Conservation (phyloP, 2,888 invertebrate genomes). For the Geotrupes spiniger region DNA sequence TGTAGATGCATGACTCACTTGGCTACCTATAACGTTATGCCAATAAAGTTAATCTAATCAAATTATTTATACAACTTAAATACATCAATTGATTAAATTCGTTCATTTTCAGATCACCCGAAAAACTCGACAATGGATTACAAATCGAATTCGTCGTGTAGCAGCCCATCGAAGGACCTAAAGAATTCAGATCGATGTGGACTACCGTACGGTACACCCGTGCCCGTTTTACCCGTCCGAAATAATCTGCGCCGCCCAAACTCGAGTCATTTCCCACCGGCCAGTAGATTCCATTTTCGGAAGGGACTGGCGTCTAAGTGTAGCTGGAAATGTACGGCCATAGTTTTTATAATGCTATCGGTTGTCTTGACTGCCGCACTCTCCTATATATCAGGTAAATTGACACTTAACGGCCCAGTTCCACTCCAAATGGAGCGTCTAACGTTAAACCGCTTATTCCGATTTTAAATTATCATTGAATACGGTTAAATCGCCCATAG, state of each 20-base stretch:
- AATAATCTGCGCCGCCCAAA: constrained; percentile 65
- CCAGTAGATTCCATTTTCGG: constrained; percentile 80
- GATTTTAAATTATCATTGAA: constrained; percentile 13
- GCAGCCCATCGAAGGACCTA: constrained; percentile 78
- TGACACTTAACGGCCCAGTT: constrained; percentile 1
- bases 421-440: constrained; percentile 8
- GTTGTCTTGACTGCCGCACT: constrained; percentile 79
- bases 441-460: constrained; percentile 9
- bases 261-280: constrained; percentile 67
- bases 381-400: constrained; percentile 82
- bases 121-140: constrained; percentile 87
- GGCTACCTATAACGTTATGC: too few relatives aligned
- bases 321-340: constrained; percentile 90
- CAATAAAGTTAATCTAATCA: too few relatives aligned
- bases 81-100: background rate
- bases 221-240: constrained; percentile 73
- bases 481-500: background rate
- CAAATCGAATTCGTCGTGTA: constrained; percentile 83
- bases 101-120: constrained; percentile 70
- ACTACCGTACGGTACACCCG: constrained; percentile 45
- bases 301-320: constrained; percentile 83
- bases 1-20: too few relatives aligned
- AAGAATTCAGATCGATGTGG: constrained; percentile 63
- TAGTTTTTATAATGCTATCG: constrained; percentile 81
- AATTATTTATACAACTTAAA: too few relatives aligned